Conservation (phyloP, 30 jellyfish, hydroid and myxozoan species). For the Aurelia sp. region DNA sequence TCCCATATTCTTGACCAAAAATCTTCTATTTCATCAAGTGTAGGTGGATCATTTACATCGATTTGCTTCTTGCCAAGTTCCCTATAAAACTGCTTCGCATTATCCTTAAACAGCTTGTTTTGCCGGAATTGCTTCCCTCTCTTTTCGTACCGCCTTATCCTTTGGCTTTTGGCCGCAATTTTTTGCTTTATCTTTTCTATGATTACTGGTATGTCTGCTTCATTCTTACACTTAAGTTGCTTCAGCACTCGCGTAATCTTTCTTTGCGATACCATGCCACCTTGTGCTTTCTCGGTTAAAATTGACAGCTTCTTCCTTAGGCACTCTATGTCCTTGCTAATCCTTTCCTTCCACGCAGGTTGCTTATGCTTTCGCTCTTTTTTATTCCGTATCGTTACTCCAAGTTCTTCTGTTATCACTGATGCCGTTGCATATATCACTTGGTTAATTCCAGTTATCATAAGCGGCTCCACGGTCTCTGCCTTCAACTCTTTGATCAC, state of each 20-base stretch:
- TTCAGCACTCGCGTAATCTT: neutral
- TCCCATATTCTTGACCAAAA: neutral
- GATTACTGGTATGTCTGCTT: neutral
- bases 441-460: neutral
- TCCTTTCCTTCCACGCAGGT: constrained; percentile 30
- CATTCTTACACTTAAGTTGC: neutral
- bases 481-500: neutral
- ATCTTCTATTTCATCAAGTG: neutral
- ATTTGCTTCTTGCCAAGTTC: too few relatives aligned
- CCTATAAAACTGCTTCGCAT: neutral
- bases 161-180: constrained; percentile 32
- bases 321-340: constrained; percentile 24
- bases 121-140: neutral
- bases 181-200: constrained; percentile 40
- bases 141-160: constrained; percentile 31
- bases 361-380: neutral
- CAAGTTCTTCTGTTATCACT: neutral
- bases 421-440: constrained; percentile 13
- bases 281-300: constrained; percentile 13
- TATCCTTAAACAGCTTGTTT: neutral
- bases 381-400: neutral
- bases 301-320: constrained; percentile 19
- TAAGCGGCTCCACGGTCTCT: neutral
- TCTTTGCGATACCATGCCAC: constrained; percentile 3
- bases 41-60: neutral